phyloP scores from a whole-genome alignment of 2,113 vertebrate genomes.

The Spermophilus dauricus region DNA sequence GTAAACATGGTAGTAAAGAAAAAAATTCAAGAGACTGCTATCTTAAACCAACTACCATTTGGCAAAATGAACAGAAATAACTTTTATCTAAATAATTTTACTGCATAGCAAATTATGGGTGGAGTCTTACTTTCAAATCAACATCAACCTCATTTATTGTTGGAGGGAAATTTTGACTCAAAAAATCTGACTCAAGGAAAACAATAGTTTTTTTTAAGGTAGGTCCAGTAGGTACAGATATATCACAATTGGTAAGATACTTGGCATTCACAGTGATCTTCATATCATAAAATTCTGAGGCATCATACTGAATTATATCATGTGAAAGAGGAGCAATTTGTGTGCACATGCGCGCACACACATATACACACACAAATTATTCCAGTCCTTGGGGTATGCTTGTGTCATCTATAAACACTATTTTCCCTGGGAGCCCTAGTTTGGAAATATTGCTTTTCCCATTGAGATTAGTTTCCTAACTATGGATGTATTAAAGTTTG shows the following conservation, averaged over 20 bases:
- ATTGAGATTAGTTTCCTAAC: background rate
- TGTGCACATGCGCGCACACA: fast-evolving
- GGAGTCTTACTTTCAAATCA: background rate
- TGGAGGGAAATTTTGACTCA: background rate
- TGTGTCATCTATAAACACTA: background rate
- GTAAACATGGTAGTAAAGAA: background rate
- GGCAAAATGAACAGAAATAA: background rate
- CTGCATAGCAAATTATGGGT: background rate
- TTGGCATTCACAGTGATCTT: slow-evolving; percentile 31
- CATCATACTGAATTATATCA: background rate
- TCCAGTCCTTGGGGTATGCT: background rate
- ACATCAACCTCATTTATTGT: background rate
- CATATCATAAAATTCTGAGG: background rate
- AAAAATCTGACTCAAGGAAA: background rate
- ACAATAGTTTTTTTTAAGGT: background rate
- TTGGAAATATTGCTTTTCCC: background rate
- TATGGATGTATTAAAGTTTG: background rate
- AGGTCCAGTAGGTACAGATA: background rate
- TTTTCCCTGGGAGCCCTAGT: background rate
- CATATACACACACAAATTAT: background rate
- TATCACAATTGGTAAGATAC: slow-evolving; percentile 8
- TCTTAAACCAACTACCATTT: background rate
- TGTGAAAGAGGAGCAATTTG: background rate
- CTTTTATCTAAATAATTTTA: background rate
- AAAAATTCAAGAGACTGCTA: background rate